Evolutionary conservation across 2,113 vertebrate genomes (phyloP).

Genomic region (Grammomys dolichurus): DNA sequence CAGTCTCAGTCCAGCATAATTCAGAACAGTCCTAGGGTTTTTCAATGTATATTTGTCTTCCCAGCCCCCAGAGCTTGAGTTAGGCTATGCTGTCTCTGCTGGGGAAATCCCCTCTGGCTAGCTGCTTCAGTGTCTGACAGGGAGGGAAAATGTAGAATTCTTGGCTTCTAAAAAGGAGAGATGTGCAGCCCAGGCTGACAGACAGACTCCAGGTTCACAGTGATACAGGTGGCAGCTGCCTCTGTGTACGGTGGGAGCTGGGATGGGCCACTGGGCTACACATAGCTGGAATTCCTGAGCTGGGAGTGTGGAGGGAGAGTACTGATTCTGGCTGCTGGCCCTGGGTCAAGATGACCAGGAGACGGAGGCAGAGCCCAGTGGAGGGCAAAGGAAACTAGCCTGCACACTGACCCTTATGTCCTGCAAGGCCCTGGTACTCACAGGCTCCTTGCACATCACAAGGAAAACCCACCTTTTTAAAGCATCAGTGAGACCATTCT

Average conservation of each 20-base stretch:
- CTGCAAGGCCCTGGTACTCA: neutral
- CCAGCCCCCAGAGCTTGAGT: neutral
- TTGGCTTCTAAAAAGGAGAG: neutral
- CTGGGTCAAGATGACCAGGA: neutral
- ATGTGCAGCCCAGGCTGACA: neutral
- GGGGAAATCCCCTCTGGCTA: neutral
- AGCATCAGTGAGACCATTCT: neutral
- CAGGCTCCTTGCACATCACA: neutral
- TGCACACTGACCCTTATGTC: neutral
- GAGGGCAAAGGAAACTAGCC: neutral
- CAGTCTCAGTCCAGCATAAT: neutral
- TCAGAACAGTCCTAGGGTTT: neutral
- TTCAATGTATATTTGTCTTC: too few relatives aligned
- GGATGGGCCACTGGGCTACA: neutral
- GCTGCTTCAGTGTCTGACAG: neutral
- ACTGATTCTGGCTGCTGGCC: neutral
- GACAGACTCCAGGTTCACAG: neutral
- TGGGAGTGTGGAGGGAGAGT: neutral
- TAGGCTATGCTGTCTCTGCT: neutral
- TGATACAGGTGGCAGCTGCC: neutral
- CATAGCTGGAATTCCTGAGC: slow-evolving; percentile 49
- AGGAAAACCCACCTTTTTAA: neutral
- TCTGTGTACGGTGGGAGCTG: neutral
- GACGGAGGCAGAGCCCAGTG: neutral
- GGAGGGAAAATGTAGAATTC: neutral